Percentiles rank a stretch among this genome's conserved stretches.
Conservation (phyloP, 2,797 vertebrate species). For the Benthosema pterotum region DNA sequence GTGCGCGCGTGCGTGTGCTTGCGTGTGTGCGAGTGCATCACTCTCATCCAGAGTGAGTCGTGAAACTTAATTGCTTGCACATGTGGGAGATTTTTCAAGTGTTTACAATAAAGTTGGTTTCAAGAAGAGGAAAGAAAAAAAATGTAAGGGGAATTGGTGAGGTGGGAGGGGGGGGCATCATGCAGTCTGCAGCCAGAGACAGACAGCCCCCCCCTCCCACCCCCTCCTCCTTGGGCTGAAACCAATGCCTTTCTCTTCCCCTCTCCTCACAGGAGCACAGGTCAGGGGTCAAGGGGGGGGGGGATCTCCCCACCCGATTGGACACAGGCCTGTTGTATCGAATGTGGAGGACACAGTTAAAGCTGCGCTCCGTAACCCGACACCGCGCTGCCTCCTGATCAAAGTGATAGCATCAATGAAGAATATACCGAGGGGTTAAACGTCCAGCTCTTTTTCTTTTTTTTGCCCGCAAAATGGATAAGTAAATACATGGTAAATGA, state of each 20-base stretch:
- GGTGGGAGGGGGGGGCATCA: not conserved
- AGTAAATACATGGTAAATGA: constrained; percentile 59
- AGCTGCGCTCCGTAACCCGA: constrained; percentile 53
- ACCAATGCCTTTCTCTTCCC: constrained; percentile 72
- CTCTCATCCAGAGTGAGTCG: constrained; percentile 67
- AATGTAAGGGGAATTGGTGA: constrained; percentile 9
- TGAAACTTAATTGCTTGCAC: constrained; percentile 81
- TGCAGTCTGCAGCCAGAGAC: constrained; percentile 57
- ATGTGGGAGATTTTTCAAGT: constrained; percentile 81
- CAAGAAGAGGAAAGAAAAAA: constrained; percentile 59
- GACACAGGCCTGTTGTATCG: constrained; percentile 75
- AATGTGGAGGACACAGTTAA: constrained; percentile 48
- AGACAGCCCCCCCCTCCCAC: constrained; percentile 30
- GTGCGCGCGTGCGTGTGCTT: constrained; percentile 29
- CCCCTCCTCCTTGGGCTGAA: constrained; percentile 60
- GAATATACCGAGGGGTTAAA: constrained; percentile 41
- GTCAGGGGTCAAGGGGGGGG: constrained; percentile 70
- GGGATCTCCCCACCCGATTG: constrained; percentile 74
- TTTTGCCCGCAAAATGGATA: constrained; percentile 38
- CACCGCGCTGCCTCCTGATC: constrained; percentile 51
- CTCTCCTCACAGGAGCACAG: constrained; percentile 63
- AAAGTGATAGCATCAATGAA: constrained; percentile 72
- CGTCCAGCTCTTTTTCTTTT: constrained; percentile 32
- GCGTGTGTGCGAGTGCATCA: constrained; percentile 52
- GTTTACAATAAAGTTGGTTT: constrained; percentile 79